Conservation (phyloP, 2,888 invertebrate genomes). For the Sinotaia quadrata region DNA sequence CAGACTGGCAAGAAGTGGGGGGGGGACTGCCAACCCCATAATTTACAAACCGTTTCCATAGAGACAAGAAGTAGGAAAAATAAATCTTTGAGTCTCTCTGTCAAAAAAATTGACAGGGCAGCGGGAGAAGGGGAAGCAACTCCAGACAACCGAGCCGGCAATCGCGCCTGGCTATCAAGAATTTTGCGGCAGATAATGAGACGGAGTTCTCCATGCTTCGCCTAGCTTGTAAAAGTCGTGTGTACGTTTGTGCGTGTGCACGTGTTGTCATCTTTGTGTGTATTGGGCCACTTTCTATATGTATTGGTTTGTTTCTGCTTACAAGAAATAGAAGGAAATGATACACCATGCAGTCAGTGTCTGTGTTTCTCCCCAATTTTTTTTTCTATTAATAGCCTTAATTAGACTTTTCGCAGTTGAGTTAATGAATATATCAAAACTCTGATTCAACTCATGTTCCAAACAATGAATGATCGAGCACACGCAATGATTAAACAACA, state of each 20-base stretch:
- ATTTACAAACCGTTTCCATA: constrained; percentile 4
- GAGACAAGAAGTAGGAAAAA: constrained; percentile 3
- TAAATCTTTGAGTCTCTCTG: constrained; percentile 12
- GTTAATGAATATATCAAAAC: too few relatives aligned
- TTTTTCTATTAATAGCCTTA: too few relatives aligned
- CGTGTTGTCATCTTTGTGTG: not conserved
- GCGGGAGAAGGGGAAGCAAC: not conserved
- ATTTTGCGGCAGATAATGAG: not conserved
- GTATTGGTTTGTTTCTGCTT: too few relatives aligned
- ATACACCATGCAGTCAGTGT: too few relatives aligned
- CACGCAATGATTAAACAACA: too few relatives aligned
- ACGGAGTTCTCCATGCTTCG: too few relatives aligned
- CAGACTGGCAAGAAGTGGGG: not conserved
- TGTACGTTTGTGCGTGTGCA: not conserved
- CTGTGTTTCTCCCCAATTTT: too few relatives aligned
- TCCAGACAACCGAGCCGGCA: not conserved
- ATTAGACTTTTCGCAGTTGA: too few relatives aligned
- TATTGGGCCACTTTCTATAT: not conserved
- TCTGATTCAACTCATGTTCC: too few relatives aligned
- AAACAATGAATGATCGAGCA: too few relatives aligned
- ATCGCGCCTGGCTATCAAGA: not conserved
- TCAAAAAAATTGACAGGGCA: constrained; percentile 10
- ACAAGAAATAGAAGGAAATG: too few relatives aligned
- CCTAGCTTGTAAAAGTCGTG: too few relatives aligned
- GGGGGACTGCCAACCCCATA: not conserved